These are phyloP conservation scores for Andrena haemorrhoa DNA, from an alignment of 2,888 invertebrate species.

Conservation along the genomic window DNA sequence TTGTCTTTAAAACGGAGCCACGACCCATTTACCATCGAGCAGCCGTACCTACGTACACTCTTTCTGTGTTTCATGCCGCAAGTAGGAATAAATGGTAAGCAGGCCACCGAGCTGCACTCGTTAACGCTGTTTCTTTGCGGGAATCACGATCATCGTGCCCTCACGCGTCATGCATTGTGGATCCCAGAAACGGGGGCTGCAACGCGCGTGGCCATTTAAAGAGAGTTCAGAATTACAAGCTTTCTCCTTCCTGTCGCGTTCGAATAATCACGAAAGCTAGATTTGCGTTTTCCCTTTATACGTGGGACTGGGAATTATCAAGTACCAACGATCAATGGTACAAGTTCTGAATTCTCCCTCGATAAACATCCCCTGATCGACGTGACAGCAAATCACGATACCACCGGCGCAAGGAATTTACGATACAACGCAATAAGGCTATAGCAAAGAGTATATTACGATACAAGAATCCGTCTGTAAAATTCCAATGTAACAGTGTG, in stretches of 20 bases:
- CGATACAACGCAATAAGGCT: too few relatives aligned
- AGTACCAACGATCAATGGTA: too few relatives aligned
- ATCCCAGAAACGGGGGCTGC: neutral
- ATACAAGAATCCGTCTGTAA: too few relatives aligned
- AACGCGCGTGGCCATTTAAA: neutral
- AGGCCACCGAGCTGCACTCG: slow-evolving; percentile 52
- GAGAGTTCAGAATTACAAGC: too few relatives aligned
- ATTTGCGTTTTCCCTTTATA: too few relatives aligned
- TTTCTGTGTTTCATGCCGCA: slow-evolving; percentile 81
- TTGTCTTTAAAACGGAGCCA: slow-evolving; percentile 65
- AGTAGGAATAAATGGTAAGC: slow-evolving; percentile 84
- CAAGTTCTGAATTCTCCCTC: neutral
- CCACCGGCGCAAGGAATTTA: too few relatives aligned
- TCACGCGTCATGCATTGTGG: neutral
- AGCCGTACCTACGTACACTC: slow-evolving; percentile 62
- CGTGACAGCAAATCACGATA: neutral
- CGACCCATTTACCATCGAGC: slow-evolving; percentile 66
- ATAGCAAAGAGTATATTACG: too few relatives aligned
- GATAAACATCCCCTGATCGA: neutral
- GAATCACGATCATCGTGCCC: neutral
- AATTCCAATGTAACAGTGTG: too few relatives aligned
- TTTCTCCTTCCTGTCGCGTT: too few relatives aligned
- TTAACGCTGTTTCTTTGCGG: slow-evolving; percentile 35
- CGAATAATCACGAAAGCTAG: too few relatives aligned
- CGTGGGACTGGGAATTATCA: too few relatives aligned